Conservation (phyloP, 2,888 invertebrate genomes). For the Epinotia brunnichana region DNA sequence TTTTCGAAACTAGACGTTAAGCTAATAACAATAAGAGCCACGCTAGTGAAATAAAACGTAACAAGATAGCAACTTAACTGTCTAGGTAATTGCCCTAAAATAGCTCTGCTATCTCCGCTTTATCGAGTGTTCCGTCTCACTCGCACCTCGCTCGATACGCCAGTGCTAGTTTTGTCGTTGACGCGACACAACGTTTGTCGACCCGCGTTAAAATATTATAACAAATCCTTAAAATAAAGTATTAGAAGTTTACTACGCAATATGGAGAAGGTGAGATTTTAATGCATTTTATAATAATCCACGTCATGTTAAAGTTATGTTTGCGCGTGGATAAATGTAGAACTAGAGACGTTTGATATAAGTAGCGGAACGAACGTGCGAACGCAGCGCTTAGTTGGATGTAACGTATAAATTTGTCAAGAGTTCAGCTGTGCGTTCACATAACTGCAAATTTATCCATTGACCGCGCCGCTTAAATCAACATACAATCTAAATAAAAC, state of each 20-base stretch:
- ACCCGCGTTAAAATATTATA: constrained; percentile 14
- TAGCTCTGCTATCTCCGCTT: constrained; percentile 13
- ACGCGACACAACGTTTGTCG: constrained; percentile 40
- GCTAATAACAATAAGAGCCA: neutral
- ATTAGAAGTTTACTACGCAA: neutral
- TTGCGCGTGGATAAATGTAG: constrained; percentile 18
- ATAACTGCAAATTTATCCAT: constrained; percentile 10
- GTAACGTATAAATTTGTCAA: constrained; percentile 20
- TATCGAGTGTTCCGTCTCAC: constrained; percentile 35
- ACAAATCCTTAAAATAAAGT: neutral
- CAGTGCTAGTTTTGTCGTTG: constrained; percentile 43
- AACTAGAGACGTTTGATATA: constrained; percentile 12
- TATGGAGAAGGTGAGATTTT: constrained; percentile 28
- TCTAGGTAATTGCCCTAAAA: constrained; percentile 18
- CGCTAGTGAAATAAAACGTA: neutral
- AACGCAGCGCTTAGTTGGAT: constrained; percentile 7
- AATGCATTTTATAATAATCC: neutral
- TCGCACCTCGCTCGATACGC: constrained; percentile 41
- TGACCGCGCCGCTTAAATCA: neutral
- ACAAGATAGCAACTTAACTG: constrained; percentile 10
- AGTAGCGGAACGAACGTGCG: neutral
- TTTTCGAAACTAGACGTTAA: neutral
- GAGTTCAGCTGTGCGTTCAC: constrained; percentile 23
- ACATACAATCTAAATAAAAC: neutral
- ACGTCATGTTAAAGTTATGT: constrained; percentile 10